These are phyloP conservation scores for Chirona hameri DNA, from an alignment of 2,888 invertebrate genomes.

Conservation along the genomic window DNA sequence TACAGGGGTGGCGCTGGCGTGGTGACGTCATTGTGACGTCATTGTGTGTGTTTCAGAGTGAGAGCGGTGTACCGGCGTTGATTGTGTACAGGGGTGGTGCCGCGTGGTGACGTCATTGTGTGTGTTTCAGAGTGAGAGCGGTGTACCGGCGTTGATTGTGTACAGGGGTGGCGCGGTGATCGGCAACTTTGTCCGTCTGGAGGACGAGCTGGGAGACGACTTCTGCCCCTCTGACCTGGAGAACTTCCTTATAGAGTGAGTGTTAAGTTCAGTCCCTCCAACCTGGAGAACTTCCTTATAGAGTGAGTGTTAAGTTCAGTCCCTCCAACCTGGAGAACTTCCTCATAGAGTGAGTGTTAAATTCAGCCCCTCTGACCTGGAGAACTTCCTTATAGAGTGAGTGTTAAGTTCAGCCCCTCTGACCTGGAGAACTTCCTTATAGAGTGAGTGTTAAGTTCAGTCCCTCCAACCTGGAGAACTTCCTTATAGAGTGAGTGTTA, in stretches of 20 bases:
- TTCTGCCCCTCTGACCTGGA: slow-evolving; percentile 89
- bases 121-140: slow-evolving; percentile 60
- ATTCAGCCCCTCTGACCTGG: not conserved
- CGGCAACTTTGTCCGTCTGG: slow-evolving; percentile 85
- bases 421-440: not conserved
- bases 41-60: slow-evolving; percentile 53
- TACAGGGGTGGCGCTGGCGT: slow-evolving; percentile 72
- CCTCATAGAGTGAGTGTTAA: not conserved
- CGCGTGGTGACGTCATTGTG: slow-evolving; percentile 62
- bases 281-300: no score
- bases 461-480: no score
- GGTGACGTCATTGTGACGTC: no score
- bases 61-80: slow-evolving; percentile 84
- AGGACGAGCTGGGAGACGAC: slow-evolving; percentile 82
- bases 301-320: not conserved
- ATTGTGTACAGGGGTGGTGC: slow-evolving; percentile 87
- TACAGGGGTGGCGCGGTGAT: slow-evolving; percentile 87
- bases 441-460: not conserved
- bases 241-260: slow-evolving; percentile 72
- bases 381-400: not conserved
- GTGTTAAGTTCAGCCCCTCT: not conserved
- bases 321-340: not conserved
- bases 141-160: slow-evolving; percentile 84
- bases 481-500: no score
- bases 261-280: not conserved